Evolutionary conservation across 2,888 invertebrate species (phyloP), one percentile per base, ranked within the genome.

Genomic region (Agrotis exclamationis): DNA sequence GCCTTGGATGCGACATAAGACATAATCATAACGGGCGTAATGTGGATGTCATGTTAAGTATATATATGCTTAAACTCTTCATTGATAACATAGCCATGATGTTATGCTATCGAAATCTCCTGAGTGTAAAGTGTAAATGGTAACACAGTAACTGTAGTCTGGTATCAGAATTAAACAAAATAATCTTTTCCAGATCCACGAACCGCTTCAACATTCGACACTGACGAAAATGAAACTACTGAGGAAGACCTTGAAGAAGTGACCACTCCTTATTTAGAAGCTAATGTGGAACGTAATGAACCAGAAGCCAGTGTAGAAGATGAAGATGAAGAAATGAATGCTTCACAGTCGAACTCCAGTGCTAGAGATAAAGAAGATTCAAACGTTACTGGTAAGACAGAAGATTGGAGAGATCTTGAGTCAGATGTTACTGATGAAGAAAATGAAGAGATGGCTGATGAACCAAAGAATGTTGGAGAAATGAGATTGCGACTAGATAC

Each of bases 181-280:
- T 33, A 7, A 33, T 33, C 1, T 6, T 33, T 73, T 73, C 2
- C 63, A 83, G 83, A 70, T 85, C 60, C 80, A 62, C 60, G 53
- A 3, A 57, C 18, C 18, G 18, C 39, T 2, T 3, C 63, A 20
- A 28, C 50, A 45, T 48, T 60, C 20, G 3, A 68, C 22, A 39
- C 50, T 3, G 44, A 24, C 0, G 50, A 56, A 18, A 45, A 16
- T 33, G 33, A 28, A 33, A 56, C 2, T 28, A 7, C n/a, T 48
- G 77, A 28, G 0, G 44, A 74, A 22, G 39, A 50, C 18, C 11
- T 13, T n/a, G 48, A n/a, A 18, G 39, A 44, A 16, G 1, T 11
- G 2, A 20, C 13, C 2, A 39, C 33, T 51, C 11, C 11, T 3
- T 1, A 18, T 4, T 3, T 1, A n/a, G 33, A 24, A 1, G 2